These are phyloP conservation scores for Pseudococcus longispinus DNA, from an alignment of 2,888 invertebrate genomes.

Conservation along the genomic window DNA sequence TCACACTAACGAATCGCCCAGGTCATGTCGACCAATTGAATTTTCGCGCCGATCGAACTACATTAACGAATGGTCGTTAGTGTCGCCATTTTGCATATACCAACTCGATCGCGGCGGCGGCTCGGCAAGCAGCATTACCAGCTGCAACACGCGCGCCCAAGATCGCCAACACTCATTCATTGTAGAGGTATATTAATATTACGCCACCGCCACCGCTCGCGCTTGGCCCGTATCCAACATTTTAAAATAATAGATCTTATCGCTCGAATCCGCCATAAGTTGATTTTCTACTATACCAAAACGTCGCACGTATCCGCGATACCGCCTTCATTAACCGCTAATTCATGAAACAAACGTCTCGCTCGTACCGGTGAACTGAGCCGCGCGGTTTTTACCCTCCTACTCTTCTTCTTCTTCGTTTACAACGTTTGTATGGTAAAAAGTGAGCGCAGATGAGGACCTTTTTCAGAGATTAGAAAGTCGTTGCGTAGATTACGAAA, in stretches of 20 bases:
- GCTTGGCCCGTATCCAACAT: background rate
- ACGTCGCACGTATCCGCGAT: background rate
- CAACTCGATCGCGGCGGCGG: background rate
- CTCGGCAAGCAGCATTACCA: background rate
- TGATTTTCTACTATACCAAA: background rate
- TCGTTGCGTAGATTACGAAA: too few species aligned
- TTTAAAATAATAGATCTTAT: conserved; percentile 34
- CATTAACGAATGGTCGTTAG: background rate
- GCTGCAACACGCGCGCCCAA: background rate
- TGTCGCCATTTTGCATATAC: conserved; percentile 31
- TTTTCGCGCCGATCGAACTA: background rate
- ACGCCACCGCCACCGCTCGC: background rate
- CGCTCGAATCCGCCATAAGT: background rate
- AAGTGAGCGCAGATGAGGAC: too few species aligned
- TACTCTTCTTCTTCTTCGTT: background rate
- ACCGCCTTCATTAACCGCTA: background rate
- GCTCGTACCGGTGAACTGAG: background rate
- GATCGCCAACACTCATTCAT: conserved; percentile 7
- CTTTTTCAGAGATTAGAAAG: too few species aligned
- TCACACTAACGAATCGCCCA: too few species aligned
- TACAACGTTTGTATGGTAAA: too few species aligned
- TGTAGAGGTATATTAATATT: conserved; percentile 19
- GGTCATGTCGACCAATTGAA: conserved; percentile 18
- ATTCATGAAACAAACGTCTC: background rate
- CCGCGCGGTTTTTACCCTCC: background rate